Evolutionary conservation across 2,113 vertebrate species (phyloP).

Genomic region (Podiceps cristatus): DNA sequence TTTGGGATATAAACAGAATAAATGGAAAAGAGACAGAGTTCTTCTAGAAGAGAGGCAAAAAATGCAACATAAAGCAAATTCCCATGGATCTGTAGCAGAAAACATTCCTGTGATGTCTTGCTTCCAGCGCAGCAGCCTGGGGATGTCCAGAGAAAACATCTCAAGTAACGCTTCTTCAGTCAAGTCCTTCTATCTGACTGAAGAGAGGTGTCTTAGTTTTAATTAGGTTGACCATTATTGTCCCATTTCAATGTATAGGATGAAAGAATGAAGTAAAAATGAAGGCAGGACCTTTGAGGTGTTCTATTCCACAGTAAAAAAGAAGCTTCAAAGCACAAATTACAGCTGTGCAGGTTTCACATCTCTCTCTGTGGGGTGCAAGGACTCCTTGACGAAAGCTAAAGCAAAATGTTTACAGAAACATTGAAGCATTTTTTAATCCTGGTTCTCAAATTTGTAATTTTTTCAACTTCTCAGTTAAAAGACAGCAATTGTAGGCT

Average conservation of each 20-base stretch:
- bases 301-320: neutral
- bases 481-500: neutral
- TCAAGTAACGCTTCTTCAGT: neutral
- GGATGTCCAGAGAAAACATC: neutral
- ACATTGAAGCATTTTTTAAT: neutral
- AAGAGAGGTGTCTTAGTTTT: neutral
- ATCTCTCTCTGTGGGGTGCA: neutral
- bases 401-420: neutral
- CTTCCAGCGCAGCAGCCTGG: accelerated
- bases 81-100: neutral
- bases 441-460: neutral
- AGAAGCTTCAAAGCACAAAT: neutral
- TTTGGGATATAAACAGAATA: neutral
- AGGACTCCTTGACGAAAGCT: neutral
- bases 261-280: neutral
- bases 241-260: neutral
- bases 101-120: neutral
- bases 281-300: neutral
- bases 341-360: neutral
- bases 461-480: neutral
- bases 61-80: neutral
- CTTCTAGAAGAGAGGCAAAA: neutral
- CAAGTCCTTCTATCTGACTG: neutral
- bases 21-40: neutral
- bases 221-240: neutral